These are phyloP conservation scores for Gymnocheta viridis DNA, from an alignment of 2,888 invertebrate genomes.

Conservation along the genomic window DNA sequence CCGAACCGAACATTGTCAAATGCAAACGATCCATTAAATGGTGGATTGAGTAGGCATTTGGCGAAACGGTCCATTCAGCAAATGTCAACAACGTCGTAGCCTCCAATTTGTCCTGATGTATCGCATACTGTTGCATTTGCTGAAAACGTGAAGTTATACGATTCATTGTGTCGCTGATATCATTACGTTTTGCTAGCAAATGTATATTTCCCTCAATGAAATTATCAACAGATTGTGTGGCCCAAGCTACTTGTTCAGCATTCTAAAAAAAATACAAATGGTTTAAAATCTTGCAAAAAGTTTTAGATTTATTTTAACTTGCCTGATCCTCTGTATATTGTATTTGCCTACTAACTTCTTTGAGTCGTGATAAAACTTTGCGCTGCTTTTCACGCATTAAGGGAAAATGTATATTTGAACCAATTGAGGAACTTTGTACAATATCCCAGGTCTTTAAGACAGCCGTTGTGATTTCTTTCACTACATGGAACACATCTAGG, in stretches of 20 bases:
- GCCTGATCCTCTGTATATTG: constrained; percentile 81
- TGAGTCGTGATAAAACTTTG: constrained; percentile 84
- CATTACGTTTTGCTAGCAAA: constrained; percentile 85
- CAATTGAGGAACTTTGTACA: constrained; percentile 84
- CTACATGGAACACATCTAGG: constrained; percentile 84
- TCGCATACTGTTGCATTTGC: constrained; percentile 85
- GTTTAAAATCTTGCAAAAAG: background rate
- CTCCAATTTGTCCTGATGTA: constrained; percentile 84
- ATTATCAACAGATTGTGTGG: constrained; percentile 78
- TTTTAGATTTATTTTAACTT: constrained; percentile 24
- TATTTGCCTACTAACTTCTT: constrained; percentile 80
- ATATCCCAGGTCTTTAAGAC: constrained; percentile 86
- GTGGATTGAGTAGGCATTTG: constrained; percentile 85
- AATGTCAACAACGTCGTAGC: constrained; percentile 87
- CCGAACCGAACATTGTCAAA: constrained; percentile 84
- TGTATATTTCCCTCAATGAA: constrained; percentile 81
- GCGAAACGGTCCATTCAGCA: constrained; percentile 87
- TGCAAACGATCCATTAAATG: constrained; percentile 87
- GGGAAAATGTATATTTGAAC: constrained; percentile 84
- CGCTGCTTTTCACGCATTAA: constrained; percentile 85
- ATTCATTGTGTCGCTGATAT: constrained; percentile 85
- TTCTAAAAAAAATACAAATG: constrained; percentile 73
- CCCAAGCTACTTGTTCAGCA: constrained; percentile 77
- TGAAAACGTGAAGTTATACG: constrained; percentile 85
- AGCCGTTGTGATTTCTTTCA: constrained; percentile 85